A percentile compares a stretch with the other conserved stretches of the same genome.
phyloP scores from a whole-genome alignment of 2,888 invertebrate species.

The Thelaira solivaga region DNA sequence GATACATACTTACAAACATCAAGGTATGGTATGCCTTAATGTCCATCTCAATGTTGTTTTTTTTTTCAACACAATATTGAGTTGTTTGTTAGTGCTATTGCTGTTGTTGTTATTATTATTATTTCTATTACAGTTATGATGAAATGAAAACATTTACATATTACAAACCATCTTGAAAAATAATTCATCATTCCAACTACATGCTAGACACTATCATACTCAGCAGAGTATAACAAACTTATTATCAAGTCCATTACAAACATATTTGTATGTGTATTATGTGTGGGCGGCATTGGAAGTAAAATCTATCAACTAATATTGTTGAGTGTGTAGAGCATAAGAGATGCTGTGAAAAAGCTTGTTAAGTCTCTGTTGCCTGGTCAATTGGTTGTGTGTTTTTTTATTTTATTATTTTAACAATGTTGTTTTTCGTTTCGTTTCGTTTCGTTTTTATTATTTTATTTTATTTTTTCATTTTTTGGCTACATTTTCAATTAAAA shows the following conservation, averaged over 20 bases:
- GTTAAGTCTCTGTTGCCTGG: slow-evolving; percentile 37
- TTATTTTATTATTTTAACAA: slow-evolving; percentile 50
- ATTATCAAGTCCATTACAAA: slow-evolving; percentile 34
- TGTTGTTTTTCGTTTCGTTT: slow-evolving; percentile 48
- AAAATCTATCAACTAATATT: background rate
- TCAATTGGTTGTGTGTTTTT: slow-evolving; percentile 43
- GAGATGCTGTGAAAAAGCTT: slow-evolving; percentile 1
- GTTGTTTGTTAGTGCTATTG: slow-evolving; percentile 25
- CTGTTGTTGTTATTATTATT: slow-evolving; percentile 36
- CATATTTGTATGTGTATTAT: slow-evolving; percentile 17
- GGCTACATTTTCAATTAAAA: slow-evolving; percentile 76
- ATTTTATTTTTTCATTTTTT: slow-evolving; percentile 27
- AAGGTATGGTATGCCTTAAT: background rate
- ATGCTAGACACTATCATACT: slow-evolving; percentile 41
- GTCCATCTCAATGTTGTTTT: slow-evolving; percentile 50
- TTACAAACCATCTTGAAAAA: slow-evolving; percentile 47
- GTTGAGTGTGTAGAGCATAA: background rate
- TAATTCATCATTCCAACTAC: slow-evolving; percentile 53
- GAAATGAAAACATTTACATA: slow-evolving; percentile 66
- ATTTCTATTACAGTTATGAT: slow-evolving; percentile 62
- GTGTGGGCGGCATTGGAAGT: background rate
- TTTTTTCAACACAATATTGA: slow-evolving; percentile 36
- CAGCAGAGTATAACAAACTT: slow-evolving; percentile 30
- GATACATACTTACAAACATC: background rate
- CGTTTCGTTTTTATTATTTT: too few relatives aligned